Base-by-base conservation (phyloP, 2,113 vertebrate species). In the Pseudorasbora parva region DNA sequence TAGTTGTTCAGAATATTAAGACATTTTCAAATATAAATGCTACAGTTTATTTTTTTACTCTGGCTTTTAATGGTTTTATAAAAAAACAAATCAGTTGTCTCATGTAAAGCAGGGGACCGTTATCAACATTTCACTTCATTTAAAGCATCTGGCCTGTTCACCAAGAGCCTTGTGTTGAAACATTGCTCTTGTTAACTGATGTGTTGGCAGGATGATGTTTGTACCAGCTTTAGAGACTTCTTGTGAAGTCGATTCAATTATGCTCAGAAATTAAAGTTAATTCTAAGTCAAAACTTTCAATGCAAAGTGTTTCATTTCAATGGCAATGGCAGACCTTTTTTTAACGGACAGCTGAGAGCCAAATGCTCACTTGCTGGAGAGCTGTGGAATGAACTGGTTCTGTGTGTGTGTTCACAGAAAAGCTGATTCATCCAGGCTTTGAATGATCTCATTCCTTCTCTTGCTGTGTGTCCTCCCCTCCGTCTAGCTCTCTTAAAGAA, bases 401-500 rank as follows among this genome's bases (percentile, higher is more conserved):
- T 49, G 51, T 80, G 54, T 51, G 41, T 77, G 82, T 62, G 49
- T 56, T 83, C n/a, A n/a, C 33, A 80, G 82, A 84, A 86, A 78
- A 85, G 84, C 76, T 87, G 83, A 87, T 85, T 86, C 85, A 86
- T 87, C 80, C 82, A 51, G 68, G 54, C 57, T 56, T 72, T 15
- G 10, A 21, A 82, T 88, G 87, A 88, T 85, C 85, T 87, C 85
- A 83, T 83, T 14, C 80, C 54, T 75, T 79, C 68, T 37, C 75
- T 81, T 6, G 43, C 71, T 81, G 60, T 72, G 77, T 74, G 37
- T 78, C 68, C 59, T 66, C 71, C 77, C 82, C 77, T 81, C 77
- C n/a, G 37, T 87, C 80, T 83, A 49, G 59, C 74, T 60, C 83
- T 86, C 85, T 86, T 83, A 85, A 88, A 88, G 87, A 33, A 84